These are phyloP conservation scores for Parthenolecanium corni DNA, from an alignment of 2,888 invertebrate species.

Conservation along the genomic window DNA sequence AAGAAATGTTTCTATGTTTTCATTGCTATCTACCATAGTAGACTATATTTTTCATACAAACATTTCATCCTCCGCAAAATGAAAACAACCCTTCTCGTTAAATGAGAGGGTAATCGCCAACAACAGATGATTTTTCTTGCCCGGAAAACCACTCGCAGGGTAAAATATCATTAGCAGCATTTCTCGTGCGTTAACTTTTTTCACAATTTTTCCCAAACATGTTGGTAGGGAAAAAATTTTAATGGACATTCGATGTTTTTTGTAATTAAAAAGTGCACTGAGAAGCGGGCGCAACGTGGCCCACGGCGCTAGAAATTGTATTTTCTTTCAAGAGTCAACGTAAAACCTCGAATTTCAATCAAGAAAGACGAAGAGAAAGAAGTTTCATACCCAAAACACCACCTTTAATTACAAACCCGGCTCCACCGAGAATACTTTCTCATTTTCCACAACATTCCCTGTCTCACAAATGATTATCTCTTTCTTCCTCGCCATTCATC, in stretches of 20 bases:
- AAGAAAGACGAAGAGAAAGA: background rate
- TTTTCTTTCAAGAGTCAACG: background rate
- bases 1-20: too few species aligned
- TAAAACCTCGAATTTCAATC: background rate
- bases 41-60: too few species aligned
- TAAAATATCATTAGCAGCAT: too few species aligned
- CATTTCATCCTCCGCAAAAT: too few species aligned
- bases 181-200: background rate
- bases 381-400: background rate
- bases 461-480: background rate
- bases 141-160: too few species aligned
- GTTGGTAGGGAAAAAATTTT: conserved; percentile 1
- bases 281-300: background rate
- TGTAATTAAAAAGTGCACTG: conserved; percentile 12
- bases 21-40: too few species aligned
- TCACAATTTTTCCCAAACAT: conserved; percentile 5
- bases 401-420: background rate
- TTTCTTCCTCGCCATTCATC: too few species aligned
- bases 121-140: too few species aligned
- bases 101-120: too few species aligned
- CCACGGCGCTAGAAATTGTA: too few species aligned
- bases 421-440: background rate
- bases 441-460: background rate
- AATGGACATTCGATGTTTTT: conserved; percentile 18
- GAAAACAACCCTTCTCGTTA: too few species aligned